Conservation (phyloP, 2,888 invertebrate species). For the Eristalis tenax region DNA sequence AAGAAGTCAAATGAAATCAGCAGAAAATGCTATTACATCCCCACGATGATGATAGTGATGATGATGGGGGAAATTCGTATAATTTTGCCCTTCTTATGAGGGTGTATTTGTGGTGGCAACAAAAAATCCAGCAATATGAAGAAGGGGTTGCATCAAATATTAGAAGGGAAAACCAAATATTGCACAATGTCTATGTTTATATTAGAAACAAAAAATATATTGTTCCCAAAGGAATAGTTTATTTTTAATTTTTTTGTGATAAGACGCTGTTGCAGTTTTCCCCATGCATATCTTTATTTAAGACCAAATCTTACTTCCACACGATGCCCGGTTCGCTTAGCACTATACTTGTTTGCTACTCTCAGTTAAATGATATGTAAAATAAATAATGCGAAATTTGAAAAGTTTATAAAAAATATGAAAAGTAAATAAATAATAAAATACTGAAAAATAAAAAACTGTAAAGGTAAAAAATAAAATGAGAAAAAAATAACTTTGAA, state of each 20-base stretch:
- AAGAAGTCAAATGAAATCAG: conserved; percentile 80
- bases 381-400: neutral
- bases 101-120: conserved; percentile 65
- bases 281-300: conserved; percentile 58
- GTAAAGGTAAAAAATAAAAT: too few species aligned
- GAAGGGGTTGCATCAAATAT: conserved; percentile 59
- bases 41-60: conserved; percentile 58
- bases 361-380: conserved; percentile 24
- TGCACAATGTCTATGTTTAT: neutral
- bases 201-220: conserved; percentile 43
- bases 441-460: too few species aligned
- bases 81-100: conserved; percentile 57
- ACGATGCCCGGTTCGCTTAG: conserved; percentile 60
- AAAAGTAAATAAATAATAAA: too few species aligned
- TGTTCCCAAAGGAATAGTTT: conserved; percentile 46
- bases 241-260: conserved; percentile 24
- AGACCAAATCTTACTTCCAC: conserved; percentile 13
- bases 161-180: conserved; percentile 52
- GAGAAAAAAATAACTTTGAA: too few species aligned
- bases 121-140: conserved; percentile 45
- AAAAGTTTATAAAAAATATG: neutral
- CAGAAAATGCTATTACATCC: conserved; percentile 78
- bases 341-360: conserved; percentile 44
- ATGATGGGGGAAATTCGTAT: conserved; percentile 51
- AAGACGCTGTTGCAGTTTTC: conserved; percentile 53